Conservation (phyloP, 2,888 invertebrate genomes). For the Auanema sp. region DNA sequence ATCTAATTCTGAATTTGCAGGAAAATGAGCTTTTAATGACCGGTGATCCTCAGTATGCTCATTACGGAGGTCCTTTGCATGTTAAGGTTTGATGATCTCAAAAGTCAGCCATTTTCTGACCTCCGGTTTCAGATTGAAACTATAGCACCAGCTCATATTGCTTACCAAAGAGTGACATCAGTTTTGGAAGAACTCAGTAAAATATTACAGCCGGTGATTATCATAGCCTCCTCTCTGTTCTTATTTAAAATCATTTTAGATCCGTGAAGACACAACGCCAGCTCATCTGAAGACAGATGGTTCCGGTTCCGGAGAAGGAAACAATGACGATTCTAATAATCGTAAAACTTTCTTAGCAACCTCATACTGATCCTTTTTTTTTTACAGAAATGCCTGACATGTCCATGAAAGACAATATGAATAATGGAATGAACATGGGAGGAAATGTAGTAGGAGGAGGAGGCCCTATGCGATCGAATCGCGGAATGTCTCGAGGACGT, state of each 20-base stretch:
- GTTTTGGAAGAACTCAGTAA: constrained; percentile 56
- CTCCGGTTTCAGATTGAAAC: constrained; percentile 49
- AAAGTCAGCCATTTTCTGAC: not conserved
- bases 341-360: too few species aligned
- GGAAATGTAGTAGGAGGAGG: constrained; percentile 6
- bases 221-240: not conserved
- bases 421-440: not conserved
- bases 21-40: constrained; percentile 57
- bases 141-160: constrained; percentile 58
- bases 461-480: constrained; percentile 18
- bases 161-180: constrained; percentile 59
- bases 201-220: constrained; percentile 52
- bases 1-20: constrained; percentile 20
- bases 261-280: constrained; percentile 44
- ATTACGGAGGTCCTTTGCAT: constrained; percentile 63
- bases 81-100: constrained; percentile 44
- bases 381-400: not conserved
- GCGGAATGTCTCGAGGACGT: constrained; percentile 7
- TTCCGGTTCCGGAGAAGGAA: constrained; percentile 11
- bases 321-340: not conserved
- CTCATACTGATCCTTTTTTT: too few species aligned
- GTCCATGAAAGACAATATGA: not conserved
- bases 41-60: constrained; percentile 63
- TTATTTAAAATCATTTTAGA: constrained; percentile 18
- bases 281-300: constrained; percentile 31